These are phyloP conservation scores for Argyresthia goedartella DNA, from an alignment of 2,888 invertebrate species.

Conservation along the genomic window DNA sequence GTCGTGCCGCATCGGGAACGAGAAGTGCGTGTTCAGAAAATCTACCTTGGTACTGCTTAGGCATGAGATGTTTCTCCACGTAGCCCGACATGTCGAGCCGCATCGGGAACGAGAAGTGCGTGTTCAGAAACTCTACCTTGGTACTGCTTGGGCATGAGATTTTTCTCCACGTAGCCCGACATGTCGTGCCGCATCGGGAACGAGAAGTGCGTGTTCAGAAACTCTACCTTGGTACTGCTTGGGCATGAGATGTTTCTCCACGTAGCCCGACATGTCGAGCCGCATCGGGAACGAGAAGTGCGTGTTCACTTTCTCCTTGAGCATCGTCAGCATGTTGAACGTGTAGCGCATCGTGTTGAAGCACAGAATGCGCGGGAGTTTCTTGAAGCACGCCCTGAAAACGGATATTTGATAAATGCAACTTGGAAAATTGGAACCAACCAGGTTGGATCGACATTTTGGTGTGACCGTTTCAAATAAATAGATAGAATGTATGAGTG, in stretches of 20 bases:
- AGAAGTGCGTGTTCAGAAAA: no score
- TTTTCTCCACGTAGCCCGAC: background rate
- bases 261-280: conserved; percentile 94
- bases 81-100: no score
- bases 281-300: conserved; percentile 96
- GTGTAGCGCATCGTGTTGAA: conserved; percentile 98
- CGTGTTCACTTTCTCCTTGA: conserved; percentile 97
- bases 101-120: background rate
- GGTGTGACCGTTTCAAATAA: no score
- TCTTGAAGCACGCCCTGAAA: conserved; percentile 90
- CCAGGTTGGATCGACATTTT: no score
- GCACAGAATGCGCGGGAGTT: conserved; percentile 91
- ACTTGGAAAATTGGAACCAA: no score
- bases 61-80: no score
- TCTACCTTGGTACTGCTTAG: no score
- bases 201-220: background rate
- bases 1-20: no score
- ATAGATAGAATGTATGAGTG: no score
- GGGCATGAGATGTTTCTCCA: conserved; percentile 93
- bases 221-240: conserved; percentile 84
- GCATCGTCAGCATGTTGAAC: conserved; percentile 97
- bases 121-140: background rate
- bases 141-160: background rate
- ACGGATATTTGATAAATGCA: no score
- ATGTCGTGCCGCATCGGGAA: no score